Conservation (phyloP, 2,797 vertebrate species). For the Diglossa cyanea region DNA sequence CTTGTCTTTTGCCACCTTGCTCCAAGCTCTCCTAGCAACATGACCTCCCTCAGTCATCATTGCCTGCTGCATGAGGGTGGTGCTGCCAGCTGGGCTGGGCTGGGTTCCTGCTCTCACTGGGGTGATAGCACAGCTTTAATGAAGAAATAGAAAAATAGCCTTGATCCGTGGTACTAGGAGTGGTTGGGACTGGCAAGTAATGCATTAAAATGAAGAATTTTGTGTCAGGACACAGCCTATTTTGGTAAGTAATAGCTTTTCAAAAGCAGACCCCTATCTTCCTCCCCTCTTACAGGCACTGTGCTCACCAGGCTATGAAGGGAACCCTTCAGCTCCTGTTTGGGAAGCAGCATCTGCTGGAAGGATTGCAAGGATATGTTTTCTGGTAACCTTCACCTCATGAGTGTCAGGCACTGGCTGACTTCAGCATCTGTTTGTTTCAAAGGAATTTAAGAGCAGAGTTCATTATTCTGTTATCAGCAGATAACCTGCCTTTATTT, state of each 20-base stretch:
- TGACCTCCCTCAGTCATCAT: neutral
- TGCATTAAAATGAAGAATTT: neutral
- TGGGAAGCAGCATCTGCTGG: neutral
- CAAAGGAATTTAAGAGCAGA: neutral
- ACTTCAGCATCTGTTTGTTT: neutral
- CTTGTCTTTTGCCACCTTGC: conserved; percentile 46
- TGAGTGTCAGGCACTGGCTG: neutral
- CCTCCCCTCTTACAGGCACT: neutral
- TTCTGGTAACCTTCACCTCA: neutral
- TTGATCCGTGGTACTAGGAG: accelerated
- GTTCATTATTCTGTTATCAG: neutral
- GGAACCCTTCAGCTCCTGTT: neutral
- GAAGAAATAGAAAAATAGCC: neutral
- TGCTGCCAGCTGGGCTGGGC: neutral
- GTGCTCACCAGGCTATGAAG: neutral
- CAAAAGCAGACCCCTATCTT: neutral
- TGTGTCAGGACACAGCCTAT: neutral
- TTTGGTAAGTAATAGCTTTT: neutral
- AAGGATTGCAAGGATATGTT: neutral
- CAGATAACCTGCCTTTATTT: neutral
- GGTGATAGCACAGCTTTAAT: neutral
- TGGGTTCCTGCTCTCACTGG: neutral
- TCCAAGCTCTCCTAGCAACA: conserved; percentile 30
- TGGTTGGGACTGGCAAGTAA: neutral
- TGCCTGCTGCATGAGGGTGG: neutral